Evolutionary conservation across 2,888 invertebrate genomes (phyloP), one percentile per base, ranked within the genome.

Genomic region (Epirrita christyi): DNA sequence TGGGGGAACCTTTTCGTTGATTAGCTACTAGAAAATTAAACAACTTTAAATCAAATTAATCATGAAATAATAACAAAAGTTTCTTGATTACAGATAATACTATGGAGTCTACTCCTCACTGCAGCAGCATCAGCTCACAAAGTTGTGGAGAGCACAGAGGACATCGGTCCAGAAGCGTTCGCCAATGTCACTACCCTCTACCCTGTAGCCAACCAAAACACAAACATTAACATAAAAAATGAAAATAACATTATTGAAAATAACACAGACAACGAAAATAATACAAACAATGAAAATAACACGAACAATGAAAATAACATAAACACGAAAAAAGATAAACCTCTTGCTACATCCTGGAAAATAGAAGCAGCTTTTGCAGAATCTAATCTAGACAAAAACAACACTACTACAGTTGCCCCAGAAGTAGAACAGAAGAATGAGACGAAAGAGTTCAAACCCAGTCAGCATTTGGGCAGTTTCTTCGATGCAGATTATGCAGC

Each of bases 381-480:
- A 44, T 74, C 81, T 0, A 74, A 75, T 48, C 55, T 70, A 11
- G 70, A 72, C 49, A 70, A 69, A 42, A 63, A 69, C 34, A 73
- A 73, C 27, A 60, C 15, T 5, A 76, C 71, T 8, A 64, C 43
- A 36, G 10, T 41, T 28, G 27, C 64, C 10, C 55, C 60, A 4
- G 68, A 70, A 37, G 70, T 71, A 9, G 61, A 70, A 28, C 69
- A 64, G n/a, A 70, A 68, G n/a, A 77, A 78, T 44, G 67, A 63
- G 27, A 69, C 67, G 9, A 79, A 80, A 13, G 83, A 84, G 42
- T 93, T 93, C 60, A 88, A 82, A 49, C 93, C 93, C 1, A 94
- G 93, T 71, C 92, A 86, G 8, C 92, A 89, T 66, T 63, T 93
- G 29, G 92, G 89, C 11, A 83, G 80, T 36, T 86, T 85, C 62